Conservation (phyloP, 1,140 invertebrate genomes). For the Hydropsyche tenuis region DNA sequence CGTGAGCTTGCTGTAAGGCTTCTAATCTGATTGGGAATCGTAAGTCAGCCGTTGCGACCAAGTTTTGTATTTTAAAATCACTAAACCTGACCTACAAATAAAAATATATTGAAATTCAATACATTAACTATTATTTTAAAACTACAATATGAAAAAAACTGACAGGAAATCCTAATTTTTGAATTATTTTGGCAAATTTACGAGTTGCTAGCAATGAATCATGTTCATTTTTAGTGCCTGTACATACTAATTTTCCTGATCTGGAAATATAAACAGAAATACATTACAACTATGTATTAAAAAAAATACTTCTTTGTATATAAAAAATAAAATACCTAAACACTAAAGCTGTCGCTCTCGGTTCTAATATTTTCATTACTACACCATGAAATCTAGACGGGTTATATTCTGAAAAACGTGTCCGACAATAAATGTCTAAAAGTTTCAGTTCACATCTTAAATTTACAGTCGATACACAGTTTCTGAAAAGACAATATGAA, state of each 20-base stretch:
- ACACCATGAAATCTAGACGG: constrained; percentile 97
- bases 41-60: constrained; percentile 97
- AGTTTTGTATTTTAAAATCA: constrained; percentile 99
- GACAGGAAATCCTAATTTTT: constrained; percentile 96
- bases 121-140: neutral
- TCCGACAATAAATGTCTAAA: constrained; percentile 92
- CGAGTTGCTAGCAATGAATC: constrained; percentile 91
- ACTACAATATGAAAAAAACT: constrained; percentile 52
- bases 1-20: constrained; percentile 91
- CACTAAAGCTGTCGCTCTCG: constrained; percentile 95
- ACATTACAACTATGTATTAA: neutral
- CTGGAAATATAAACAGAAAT: constrained; percentile 58
- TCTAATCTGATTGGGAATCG: constrained; percentile 97
- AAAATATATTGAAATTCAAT: neutral
- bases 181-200: constrained; percentile 98
- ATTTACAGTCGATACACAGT: constrained; percentile 95
- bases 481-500: constrained; percentile 65
- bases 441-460: constrained; percentile 87
- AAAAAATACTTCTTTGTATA: neutral
- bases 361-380: constrained; percentile 97
- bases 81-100: constrained; percentile 85
- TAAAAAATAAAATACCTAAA: constrained; percentile 65
- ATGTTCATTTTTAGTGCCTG: constrained; percentile 96
- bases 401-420: constrained; percentile 99
- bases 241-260: constrained; percentile 98